Percentiles rank a stretch among this genome's conserved stretches.
Conservation (phyloP, 2,888 invertebrate genomes). For the Uropetala carovei region DNA sequence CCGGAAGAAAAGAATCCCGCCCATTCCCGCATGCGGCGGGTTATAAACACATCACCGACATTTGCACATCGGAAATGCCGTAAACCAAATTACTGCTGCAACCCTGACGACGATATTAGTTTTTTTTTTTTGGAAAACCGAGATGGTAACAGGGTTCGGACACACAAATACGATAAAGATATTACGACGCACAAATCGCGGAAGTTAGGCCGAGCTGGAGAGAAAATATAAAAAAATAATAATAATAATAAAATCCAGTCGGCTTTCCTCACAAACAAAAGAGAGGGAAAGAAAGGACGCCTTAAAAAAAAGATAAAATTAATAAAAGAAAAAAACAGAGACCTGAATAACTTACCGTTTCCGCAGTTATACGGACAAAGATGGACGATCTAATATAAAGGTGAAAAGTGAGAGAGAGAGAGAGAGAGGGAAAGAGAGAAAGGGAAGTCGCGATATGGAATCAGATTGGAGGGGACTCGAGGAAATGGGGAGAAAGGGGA, state of each 20-base stretch:
- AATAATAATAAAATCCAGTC: background rate
- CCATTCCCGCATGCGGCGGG: background rate
- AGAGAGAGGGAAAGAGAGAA: background rate
- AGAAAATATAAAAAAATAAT: no score
- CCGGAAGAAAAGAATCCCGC: background rate
- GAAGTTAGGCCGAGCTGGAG: background rate
- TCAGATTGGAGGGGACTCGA: background rate
- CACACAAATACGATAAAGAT: background rate
- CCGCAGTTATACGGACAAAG: slow-evolving; percentile 27
- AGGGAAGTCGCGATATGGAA: background rate
- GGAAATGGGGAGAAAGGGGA: background rate
- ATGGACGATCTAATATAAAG: slow-evolving; percentile 49
- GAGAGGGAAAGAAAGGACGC: background rate
- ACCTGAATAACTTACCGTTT: slow-evolving; percentile 33
- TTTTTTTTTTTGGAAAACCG: no score
- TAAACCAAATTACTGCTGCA: background rate
- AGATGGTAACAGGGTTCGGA: no score
- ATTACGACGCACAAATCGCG: slow-evolving; percentile 36
- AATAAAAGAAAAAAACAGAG: background rate
- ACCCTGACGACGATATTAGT: background rate
- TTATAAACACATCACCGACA: background rate
- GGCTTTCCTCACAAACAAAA: slow-evolving; percentile 11
- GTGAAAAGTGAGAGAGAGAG: background rate
- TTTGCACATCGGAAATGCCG: background rate
- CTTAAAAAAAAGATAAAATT: no score